phyloP scores from a whole-genome alignment of 2,888 invertebrate genomes.

The Eristalis arbustorum region DNA sequence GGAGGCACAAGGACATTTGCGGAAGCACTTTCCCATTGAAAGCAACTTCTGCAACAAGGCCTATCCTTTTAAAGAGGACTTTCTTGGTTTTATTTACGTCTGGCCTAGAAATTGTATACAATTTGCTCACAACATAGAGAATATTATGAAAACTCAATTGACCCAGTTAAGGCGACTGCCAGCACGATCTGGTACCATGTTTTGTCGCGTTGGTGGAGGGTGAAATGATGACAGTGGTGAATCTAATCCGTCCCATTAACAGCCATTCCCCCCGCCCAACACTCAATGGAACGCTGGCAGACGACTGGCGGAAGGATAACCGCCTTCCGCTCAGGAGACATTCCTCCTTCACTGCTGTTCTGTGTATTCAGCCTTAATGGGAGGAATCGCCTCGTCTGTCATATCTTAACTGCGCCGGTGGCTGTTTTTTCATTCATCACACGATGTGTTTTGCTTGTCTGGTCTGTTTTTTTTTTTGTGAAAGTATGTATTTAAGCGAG shows the following conservation, averaged over 20 bases:
- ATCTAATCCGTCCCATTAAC: conserved; percentile 36
- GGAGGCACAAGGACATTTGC: too few relatives aligned
- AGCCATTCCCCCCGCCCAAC: background rate
- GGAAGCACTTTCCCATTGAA: too few relatives aligned
- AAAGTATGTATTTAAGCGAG: background rate
- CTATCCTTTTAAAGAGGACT: too few relatives aligned
- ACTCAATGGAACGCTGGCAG: conserved; percentile 9
- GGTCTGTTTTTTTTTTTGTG: background rate
- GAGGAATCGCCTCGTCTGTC: conserved; percentile 58
- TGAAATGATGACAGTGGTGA: conserved; percentile 48
- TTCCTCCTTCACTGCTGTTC: conserved; percentile 22
- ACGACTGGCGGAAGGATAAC: conserved; percentile 52
- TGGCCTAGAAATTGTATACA: background rate
- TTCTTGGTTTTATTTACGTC: background rate
- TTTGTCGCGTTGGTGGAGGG: background rate
- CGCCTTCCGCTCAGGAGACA: conserved; percentile 6
- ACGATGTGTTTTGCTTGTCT: conserved; percentile 20
- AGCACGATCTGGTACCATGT: background rate
- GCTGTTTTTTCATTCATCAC: conserved; percentile 38
- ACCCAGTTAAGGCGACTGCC: conserved; percentile 36
- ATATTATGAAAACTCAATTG: conserved; percentile 63
- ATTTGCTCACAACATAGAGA: conserved; percentile 13
- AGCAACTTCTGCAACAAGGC: too few relatives aligned
- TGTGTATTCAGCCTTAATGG: conserved; percentile 39
- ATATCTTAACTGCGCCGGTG: conserved; percentile 55